A percentile compares a stretch with the other conserved stretches of the same genome.
Conservation (phyloP, 2,888 invertebrate genomes). For the Hermaeophaga mercurialis region DNA sequence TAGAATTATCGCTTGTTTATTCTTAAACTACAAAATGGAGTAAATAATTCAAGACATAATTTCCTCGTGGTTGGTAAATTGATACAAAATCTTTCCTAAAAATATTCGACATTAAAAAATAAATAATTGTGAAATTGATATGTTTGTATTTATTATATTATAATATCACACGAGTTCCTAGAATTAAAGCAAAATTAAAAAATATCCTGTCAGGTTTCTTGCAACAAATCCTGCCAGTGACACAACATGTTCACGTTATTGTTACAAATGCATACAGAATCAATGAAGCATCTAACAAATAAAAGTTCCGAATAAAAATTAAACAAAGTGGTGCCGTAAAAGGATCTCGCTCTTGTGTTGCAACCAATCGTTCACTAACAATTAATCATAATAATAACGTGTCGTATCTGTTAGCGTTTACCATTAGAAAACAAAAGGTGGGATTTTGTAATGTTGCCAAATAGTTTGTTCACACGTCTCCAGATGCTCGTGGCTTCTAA, state of each 20-base stretch:
- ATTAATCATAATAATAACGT: conserved; percentile 31
- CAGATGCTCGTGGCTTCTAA: conserved; percentile 14
- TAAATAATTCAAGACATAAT: too few relatives aligned
- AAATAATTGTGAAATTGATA: too few relatives aligned
- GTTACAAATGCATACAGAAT: conserved; percentile 20
- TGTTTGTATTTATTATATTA: too few relatives aligned
- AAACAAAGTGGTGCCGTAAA: conserved; percentile 25
- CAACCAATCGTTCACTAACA: conserved; percentile 22
- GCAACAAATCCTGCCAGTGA: conserved; percentile 7
- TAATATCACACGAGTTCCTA: conserved; percentile 15
- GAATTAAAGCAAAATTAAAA: conserved; percentile 5
- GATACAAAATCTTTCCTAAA: too few relatives aligned
- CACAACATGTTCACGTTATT: conserved; percentile 11
- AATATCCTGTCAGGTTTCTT: conserved; percentile 4
- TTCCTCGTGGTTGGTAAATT: too few relatives aligned
- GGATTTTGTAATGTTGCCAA: conserved; percentile 28
- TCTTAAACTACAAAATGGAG: too few relatives aligned
- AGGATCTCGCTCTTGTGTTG: conserved; percentile 26
- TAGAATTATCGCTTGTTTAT: too few relatives aligned
- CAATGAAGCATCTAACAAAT: conserved; percentile 28
- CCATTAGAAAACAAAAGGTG: conserved; percentile 28
- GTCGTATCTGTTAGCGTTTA: conserved; percentile 26
- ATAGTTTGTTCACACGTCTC: conserved; percentile 28
- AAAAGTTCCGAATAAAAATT: too few relatives aligned
- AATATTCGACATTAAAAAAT: too few relatives aligned